Percentiles rank a stretch among this genome's conserved stretches.
Conservation (phyloP, 1,140 invertebrate genomes). For the Planococcus citri region DNA sequence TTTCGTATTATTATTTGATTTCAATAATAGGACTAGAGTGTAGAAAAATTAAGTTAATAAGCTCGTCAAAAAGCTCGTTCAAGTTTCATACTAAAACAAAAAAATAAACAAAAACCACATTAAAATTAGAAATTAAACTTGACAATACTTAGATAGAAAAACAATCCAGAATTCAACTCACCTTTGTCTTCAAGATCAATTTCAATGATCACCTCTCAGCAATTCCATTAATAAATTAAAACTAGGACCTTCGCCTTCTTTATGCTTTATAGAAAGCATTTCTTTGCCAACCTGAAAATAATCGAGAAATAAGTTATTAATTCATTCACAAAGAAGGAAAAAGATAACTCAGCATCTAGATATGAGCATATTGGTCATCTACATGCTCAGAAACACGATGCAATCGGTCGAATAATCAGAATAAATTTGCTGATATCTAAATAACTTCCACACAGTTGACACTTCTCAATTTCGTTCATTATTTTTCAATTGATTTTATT, state of each 20-base stretch:
- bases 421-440: no score
- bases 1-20: constrained; percentile 4
- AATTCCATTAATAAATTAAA: constrained; percentile 94
- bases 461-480: no score
- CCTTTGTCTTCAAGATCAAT: background rate
- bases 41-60: constrained; percentile 3
- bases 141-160: background rate
- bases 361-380: background rate
- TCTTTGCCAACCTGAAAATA: constrained; percentile 72
- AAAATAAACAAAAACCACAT: background rate
- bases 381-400: background rate
- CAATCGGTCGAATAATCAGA: no score
- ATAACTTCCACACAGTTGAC: no score
- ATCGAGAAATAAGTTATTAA: constrained; percentile 8
- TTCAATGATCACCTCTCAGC: constrained; percentile 76
- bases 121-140: background rate
- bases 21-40: constrained; percentile 9
- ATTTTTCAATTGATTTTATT: no score
- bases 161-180: background rate
- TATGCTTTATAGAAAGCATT: constrained; percentile 72
- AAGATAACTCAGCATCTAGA: background rate
- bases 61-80: constrained; percentile 11
- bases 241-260: constrained; percentile 72
- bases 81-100: background rate
- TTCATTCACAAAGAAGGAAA: background rate